A percentile compares a stretch with the other conserved stretches of the same genome.
Evolutionary conservation across 2,797 vertebrate genomes (phyloP).

Genomic region (Trachurus trachurus): DNA sequence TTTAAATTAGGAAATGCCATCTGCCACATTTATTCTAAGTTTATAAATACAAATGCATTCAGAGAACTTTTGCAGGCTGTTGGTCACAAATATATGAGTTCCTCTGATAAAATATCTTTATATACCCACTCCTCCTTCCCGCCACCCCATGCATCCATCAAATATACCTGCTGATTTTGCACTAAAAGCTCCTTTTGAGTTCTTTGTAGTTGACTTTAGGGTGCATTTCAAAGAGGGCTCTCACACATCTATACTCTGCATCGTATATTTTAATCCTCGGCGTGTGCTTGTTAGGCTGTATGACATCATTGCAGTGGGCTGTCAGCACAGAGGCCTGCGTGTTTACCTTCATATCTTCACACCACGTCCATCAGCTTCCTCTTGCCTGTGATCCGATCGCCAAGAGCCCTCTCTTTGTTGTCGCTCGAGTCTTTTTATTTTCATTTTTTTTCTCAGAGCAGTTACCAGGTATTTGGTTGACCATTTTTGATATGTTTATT

Average conservation of each 20-base stretch:
- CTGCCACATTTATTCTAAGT: neutral
- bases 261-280: slow-evolving; percentile 38
- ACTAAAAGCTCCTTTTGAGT: slow-evolving; percentile 30
- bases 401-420: slow-evolving; percentile 71
- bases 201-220: slow-evolving; percentile 54
- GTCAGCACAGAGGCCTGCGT: slow-evolving; percentile 17
- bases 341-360: slow-evolving; percentile 68
- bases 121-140: neutral
- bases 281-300: slow-evolving; percentile 23
- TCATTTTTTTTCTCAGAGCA: slow-evolving; percentile 22
- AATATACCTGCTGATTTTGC: slow-evolving; percentile 50
- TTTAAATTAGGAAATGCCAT: neutral
- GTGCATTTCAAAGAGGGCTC: slow-evolving; percentile 58
- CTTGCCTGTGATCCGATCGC: slow-evolving; percentile 63
- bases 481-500: slow-evolving; percentile 85
- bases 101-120: slow-evolving; percentile 21
- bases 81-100: neutral
- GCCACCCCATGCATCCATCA: slow-evolving; percentile 29
- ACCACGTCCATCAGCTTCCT: slow-evolving; percentile 15
- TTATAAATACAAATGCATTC: neutral
- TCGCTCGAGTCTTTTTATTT: slow-evolving; percentile 33
- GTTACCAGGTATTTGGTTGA: slow-evolving; percentile 73
- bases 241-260: slow-evolving; percentile 47
- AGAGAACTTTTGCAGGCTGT: neutral
- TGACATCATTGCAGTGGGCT: slow-evolving; percentile 52